phyloP scores from a whole-genome alignment of 2,888 invertebrate genomes.

The Amiota mariae region DNA sequence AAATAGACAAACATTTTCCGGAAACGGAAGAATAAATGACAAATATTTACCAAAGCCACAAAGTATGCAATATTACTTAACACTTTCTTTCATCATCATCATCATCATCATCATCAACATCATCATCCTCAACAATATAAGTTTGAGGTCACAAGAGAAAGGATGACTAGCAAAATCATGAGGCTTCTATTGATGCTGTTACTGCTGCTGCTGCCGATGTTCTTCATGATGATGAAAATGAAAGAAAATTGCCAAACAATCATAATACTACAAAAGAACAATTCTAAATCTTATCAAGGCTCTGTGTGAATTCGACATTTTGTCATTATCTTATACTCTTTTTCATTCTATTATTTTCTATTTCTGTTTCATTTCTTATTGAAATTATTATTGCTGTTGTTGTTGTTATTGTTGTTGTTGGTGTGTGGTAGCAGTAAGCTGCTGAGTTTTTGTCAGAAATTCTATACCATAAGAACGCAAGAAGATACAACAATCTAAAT shows the following conservation, averaged over 20 bases:
- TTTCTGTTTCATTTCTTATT: constrained; percentile 3
- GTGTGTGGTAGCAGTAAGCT: too few species aligned
- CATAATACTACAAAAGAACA: constrained; percentile 59
- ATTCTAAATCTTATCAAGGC: constrained; percentile 58
- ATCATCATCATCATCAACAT: too few species aligned
- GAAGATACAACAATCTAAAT: constrained; percentile 7
- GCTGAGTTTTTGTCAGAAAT: too few species aligned
- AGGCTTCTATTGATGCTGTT: not conserved
- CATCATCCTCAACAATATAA: too few species aligned
- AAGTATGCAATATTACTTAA: constrained; percentile 63
- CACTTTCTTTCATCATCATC: not conserved
- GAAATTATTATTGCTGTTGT: constrained; percentile 6
- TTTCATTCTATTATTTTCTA: not conserved
- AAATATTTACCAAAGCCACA: constrained; percentile 62
- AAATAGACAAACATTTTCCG: constrained; percentile 36
- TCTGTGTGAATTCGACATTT: not conserved
- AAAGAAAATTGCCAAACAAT: constrained; percentile 47
- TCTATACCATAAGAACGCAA: not conserved
- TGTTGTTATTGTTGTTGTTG: not conserved
- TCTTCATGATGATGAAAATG: constrained; percentile 43
- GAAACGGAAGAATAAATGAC: constrained; percentile 48
- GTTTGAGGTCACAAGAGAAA: not conserved
- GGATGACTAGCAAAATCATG: not conserved
- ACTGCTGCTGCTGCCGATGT: not conserved
- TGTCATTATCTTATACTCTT: not conserved